Conservation (phyloP, 2,888 invertebrate genomes). For the Lacanobia oleracea region DNA sequence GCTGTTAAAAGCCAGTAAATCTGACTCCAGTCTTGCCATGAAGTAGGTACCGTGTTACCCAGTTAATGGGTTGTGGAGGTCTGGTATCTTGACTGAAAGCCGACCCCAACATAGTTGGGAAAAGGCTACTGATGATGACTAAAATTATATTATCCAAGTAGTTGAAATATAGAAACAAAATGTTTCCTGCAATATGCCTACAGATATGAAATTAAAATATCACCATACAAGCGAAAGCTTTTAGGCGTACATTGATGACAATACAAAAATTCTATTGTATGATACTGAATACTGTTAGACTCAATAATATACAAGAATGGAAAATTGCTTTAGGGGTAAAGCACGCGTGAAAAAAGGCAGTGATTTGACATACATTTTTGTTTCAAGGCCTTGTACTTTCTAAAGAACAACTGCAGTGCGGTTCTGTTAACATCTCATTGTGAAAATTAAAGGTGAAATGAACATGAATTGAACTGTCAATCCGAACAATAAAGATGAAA, state of each 20-base stretch:
- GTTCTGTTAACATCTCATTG: too few relatives aligned
- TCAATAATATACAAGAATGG: neutral
- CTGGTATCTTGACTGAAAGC: too few relatives aligned
- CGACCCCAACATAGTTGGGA: too few relatives aligned
- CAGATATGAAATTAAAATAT: slow-evolving; percentile 25
- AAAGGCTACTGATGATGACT: too few relatives aligned
- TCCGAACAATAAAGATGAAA: too few relatives aligned
- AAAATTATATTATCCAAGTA: neutral
- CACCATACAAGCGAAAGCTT: slow-evolving; percentile 30
- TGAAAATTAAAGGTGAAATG: too few relatives aligned
- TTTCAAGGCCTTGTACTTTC: neutral
- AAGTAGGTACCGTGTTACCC: too few relatives aligned
- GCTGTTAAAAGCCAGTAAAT: too few relatives aligned
- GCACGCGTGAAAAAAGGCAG: neutral
- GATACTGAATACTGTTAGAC: slow-evolving; percentile 5
- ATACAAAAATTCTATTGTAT: slow-evolving; percentile 26
- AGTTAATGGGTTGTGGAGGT: too few relatives aligned
- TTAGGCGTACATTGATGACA: slow-evolving; percentile 23
- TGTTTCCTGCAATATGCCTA: neutral
- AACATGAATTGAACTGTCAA: too few relatives aligned
- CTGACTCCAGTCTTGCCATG: too few relatives aligned
- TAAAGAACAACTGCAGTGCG: too few relatives aligned
- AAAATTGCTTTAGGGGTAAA: neutral
- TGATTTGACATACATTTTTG: neutral
- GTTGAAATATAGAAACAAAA: neutral